Evolutionary conservation across 2,888 invertebrate species (phyloP), one percentile per base, ranked within the genome.

Genomic region (Erpobdella octoculata): DNA sequence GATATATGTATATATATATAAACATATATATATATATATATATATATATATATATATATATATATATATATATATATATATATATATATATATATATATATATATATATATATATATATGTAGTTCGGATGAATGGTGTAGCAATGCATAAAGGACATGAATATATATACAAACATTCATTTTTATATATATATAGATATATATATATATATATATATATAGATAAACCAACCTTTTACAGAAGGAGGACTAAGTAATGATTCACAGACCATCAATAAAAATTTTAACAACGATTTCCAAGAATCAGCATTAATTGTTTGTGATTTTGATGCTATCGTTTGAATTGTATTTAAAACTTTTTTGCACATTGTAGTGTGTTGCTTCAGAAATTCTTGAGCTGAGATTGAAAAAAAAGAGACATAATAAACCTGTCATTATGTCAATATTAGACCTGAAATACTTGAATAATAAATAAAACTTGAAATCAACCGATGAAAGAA

Each of bases 181-280:
- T n/a, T n/a, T n/a, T n/a, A n/a, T n/a, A n/a, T n/a, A n/a, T n/a
- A n/a, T n/a, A n/a, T n/a, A n/a, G n/a, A n/a, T n/a, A n/a, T n/a
- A n/a, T n/a, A n/a, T n/a, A n/a, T n/a, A n/a, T n/a, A n/a, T n/a
- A n/a, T n/a, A n/a, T n/a, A n/a, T n/a, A n/a, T n/a, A n/a, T n/a
- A n/a, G n/a, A n/a, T 2, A 2, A 41, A 1, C 69, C n/a, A 4
- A 86, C 86, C 86, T 84, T 91, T 91, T 37, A 93, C 89, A 5
- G 91, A 91, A 6, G 96, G 95, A 33, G 95, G 93, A 1, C 93
- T 90, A 73, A 96, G 86, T 48, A 96, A 85, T 9, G 92, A 91
- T 77, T 94, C 91, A 80, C 94, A 95, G 41, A 95, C 91, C 37
- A 91, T 90, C 74, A 96, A 85, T 75, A 96, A 86, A 83, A 96